Conservation (phyloP, 2,888 invertebrate species). For the Lingula anatina region DNA sequence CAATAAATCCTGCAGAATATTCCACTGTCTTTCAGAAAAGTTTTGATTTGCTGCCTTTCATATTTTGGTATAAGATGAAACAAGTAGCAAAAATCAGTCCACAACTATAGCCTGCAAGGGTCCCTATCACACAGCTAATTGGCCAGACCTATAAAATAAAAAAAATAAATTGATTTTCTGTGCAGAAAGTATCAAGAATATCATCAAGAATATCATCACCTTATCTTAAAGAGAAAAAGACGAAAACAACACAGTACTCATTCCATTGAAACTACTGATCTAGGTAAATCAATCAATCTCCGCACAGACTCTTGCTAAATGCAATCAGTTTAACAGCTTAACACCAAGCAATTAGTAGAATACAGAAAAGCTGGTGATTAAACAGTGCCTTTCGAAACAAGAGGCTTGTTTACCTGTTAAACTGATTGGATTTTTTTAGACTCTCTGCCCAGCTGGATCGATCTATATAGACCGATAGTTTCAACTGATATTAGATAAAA, state of each 20-base stretch:
- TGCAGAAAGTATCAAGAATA: background rate
- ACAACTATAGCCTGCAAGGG: slow-evolving; percentile 32
- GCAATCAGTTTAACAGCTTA: no score
- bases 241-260: background rate
- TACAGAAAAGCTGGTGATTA: no score
- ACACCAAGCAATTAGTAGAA: no score
- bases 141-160: slow-evolving; percentile 57
- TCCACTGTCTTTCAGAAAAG: slow-evolving; percentile 11
- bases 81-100: slow-evolving; percentile 23
- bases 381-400: no score
- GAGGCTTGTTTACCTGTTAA: no score
- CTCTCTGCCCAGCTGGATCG: no score
- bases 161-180: background rate
- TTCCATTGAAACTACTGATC: background rate
- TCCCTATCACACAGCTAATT: slow-evolving; percentile 39
- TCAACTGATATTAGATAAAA: background rate
- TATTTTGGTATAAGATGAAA: slow-evolving; percentile 18
- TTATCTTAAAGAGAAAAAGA: background rate
- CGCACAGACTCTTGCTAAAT: no score
- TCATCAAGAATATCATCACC: no score
- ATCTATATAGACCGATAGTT: no score
- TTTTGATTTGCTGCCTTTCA: slow-evolving; percentile 21
- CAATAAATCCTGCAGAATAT: no score
- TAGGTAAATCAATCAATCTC: no score
- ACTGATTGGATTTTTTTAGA: no score